Percentiles rank a stretch among this genome's conserved stretches.
phyloP scores from a whole-genome alignment of 2,888 invertebrate species.

The Hypsopygia costalis region DNA sequence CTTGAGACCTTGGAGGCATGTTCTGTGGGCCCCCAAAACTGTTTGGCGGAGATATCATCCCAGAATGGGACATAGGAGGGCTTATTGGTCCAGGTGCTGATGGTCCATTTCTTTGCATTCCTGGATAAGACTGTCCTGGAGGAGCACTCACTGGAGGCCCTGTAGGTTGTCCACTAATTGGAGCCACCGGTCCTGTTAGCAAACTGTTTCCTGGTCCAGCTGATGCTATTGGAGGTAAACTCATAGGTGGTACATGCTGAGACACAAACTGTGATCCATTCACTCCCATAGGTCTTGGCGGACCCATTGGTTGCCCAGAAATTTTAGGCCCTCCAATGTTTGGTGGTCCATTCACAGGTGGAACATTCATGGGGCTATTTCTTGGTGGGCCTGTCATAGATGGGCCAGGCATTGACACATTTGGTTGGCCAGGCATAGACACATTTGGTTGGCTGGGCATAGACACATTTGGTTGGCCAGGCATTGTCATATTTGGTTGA shows the following conservation, averaged over 20 bases:
- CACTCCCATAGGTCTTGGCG: conserved; percentile 27
- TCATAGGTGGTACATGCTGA: conserved; percentile 19
- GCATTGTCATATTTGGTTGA: conserved; percentile 45
- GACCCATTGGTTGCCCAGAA: conserved; percentile 20
- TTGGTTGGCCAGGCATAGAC: conserved; percentile 45
- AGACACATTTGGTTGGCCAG: conserved; percentile 31
- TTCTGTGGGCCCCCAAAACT: conserved; percentile 26
- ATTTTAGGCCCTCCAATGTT: conserved; percentile 27
- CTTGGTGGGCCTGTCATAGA: conserved; percentile 33
- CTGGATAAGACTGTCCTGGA: conserved; percentile 28
- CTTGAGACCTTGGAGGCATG: conserved; percentile 16
- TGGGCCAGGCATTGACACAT: conserved; percentile 38
- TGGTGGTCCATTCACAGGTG: conserved; percentile 30
- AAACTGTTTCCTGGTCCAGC: conserved; percentile 1
- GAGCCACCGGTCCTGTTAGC: conserved; percentile 7
- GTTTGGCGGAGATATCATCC: conserved; percentile 19
- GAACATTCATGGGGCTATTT: conserved; percentile 49
- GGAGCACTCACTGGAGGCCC: conserved; percentile 17
- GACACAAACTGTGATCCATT: conserved; percentile 37
- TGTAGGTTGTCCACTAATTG: conserved; percentile 12
- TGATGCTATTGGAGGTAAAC: conserved; percentile 16
- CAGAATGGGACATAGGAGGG: conserved; percentile 19
- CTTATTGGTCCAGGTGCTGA: conserved; percentile 17
- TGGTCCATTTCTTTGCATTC: conserved; percentile 39
- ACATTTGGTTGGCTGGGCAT: conserved; percentile 35